phyloP scores from a whole-genome alignment of 2,888 invertebrate genomes.

The Amphipyra tragopoginis region DNA sequence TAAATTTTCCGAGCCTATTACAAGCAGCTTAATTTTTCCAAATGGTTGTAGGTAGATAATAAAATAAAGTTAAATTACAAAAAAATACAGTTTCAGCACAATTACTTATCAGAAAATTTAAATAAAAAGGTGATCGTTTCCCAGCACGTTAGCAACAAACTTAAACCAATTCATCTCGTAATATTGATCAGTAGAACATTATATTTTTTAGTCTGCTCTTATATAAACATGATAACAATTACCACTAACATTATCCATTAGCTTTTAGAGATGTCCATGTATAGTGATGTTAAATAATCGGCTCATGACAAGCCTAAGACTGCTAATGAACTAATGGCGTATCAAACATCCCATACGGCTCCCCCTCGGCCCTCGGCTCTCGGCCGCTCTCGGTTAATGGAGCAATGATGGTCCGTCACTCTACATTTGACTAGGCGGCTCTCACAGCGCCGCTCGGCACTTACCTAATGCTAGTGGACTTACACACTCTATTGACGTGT shows the following conservation, averaged over 20 bases:
- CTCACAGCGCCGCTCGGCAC: constrained; percentile 81
- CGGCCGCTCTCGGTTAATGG: constrained; percentile 80
- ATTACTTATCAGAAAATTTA: background rate
- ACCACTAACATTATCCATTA: constrained; percentile 58
- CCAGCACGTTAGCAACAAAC: constrained; percentile 13
- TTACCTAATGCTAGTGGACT: constrained; percentile 75
- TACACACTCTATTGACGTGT: constrained; percentile 61
- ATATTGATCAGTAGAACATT: constrained; percentile 38
- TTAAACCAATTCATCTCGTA: constrained; percentile 11
- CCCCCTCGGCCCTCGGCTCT: constrained; percentile 50
- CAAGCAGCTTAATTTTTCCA: constrained; percentile 34
- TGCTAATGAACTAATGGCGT: constrained; percentile 87
- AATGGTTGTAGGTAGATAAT: constrained; percentile 15
- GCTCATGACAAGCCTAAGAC: constrained; percentile 70
- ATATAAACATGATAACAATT: constrained; percentile 49
- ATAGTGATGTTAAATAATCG: constrained; percentile 65
- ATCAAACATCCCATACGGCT: constrained; percentile 80
- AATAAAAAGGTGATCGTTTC: background rate
- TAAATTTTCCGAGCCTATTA: constrained; percentile 37
- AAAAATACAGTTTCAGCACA: too few relatives aligned
- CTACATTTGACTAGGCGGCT: constrained; percentile 88
- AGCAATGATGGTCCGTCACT: constrained; percentile 88
- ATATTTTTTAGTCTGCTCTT: constrained; percentile 47
- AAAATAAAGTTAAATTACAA: background rate
- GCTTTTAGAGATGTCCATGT: constrained; percentile 63